Conservation (phyloP, 2,888 invertebrate genomes). For the Archips crataeganus region DNA sequence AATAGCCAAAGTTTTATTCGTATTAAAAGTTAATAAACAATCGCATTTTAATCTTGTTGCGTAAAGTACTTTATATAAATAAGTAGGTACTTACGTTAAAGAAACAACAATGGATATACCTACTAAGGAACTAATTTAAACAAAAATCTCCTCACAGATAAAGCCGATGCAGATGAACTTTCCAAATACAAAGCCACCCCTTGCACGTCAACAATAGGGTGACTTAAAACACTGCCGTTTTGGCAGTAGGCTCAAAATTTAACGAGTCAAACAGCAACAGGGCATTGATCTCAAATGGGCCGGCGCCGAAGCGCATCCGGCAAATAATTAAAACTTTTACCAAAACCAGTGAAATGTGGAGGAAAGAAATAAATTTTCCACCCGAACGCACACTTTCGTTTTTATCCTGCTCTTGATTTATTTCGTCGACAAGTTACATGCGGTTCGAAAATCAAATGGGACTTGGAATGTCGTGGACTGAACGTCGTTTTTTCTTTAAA, state of each 20-base stretch:
- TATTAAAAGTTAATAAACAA: no score
- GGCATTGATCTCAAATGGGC: constrained; percentile 67
- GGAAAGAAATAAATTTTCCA: constrained; percentile 80
- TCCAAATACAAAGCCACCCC: constrained; percentile 35
- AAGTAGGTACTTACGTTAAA: not conserved
- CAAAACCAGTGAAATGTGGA: constrained; percentile 74
- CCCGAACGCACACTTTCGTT: constrained; percentile 74
- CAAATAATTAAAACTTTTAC: constrained; percentile 81
- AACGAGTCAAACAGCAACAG: constrained; percentile 59
- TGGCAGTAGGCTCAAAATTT: constrained; percentile 55
- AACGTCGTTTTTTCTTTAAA: constrained; percentile 31
- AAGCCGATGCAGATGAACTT: constrained; percentile 17
- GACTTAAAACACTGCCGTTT: constrained; percentile 33
- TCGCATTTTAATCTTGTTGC: not conserved
- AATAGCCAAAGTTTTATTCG: not conserved
- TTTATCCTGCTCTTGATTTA: constrained; percentile 77
- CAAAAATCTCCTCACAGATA: constrained; percentile 22
- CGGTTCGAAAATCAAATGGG: constrained; percentile 47
- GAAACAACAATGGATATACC: not conserved
- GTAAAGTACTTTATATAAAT: no score
- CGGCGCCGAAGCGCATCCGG: constrained; percentile 70
- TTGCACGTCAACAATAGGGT: constrained; percentile 39
- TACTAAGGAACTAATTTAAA: constrained; percentile 14
- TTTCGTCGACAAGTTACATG: constrained; percentile 56
- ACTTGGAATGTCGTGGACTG: constrained; percentile 24